Conservation (phyloP, 2,888 invertebrate genomes). For the Melipona beecheii region DNA sequence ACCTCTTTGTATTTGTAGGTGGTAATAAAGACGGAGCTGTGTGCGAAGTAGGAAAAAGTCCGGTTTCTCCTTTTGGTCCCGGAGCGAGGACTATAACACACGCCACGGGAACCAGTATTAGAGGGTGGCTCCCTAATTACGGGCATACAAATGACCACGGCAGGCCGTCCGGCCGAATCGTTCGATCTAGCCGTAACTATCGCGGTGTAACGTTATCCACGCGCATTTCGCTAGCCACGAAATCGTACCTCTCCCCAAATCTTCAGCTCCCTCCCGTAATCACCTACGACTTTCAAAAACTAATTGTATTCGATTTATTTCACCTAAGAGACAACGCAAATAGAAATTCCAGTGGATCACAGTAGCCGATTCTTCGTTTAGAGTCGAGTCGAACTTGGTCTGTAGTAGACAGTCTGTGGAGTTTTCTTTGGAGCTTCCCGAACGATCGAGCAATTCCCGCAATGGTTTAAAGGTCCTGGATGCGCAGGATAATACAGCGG, state of each 20-base stretch:
- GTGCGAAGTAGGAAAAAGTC: conserved; percentile 4
- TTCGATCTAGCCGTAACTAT: conserved; percentile 59
- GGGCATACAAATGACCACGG: conserved; percentile 79
- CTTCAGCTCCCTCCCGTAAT: not conserved
- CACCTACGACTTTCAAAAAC: not conserved
- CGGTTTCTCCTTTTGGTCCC: not conserved
- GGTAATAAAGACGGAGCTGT: not conserved
- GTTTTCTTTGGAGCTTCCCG: not conserved
- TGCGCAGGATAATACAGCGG: conserved; percentile 15
- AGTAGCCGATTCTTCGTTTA: no score
- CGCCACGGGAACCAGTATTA: conserved; percentile 52
- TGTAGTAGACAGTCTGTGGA: no score
- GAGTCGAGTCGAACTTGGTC: no score
- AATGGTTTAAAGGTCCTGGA: conserved; percentile 45
- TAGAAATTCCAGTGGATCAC: no score
- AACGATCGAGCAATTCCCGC: conserved; percentile 6
- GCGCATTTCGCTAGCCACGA: conserved; percentile 36
- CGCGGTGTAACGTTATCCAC: conserved; percentile 36
- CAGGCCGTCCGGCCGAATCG: conserved; percentile 63
- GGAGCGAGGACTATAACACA: conserved; percentile 57
- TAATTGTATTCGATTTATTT: no score
- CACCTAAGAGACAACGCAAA: no score
- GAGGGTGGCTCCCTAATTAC: conserved; percentile 79
- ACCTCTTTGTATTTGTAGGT: not conserved
- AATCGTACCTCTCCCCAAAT: not conserved